A percentile compares a stretch with the other conserved stretches of the same genome.
Evolutionary conservation across 2,888 invertebrate species (phyloP).

Genomic region (Syrista parreyssii): DNA sequence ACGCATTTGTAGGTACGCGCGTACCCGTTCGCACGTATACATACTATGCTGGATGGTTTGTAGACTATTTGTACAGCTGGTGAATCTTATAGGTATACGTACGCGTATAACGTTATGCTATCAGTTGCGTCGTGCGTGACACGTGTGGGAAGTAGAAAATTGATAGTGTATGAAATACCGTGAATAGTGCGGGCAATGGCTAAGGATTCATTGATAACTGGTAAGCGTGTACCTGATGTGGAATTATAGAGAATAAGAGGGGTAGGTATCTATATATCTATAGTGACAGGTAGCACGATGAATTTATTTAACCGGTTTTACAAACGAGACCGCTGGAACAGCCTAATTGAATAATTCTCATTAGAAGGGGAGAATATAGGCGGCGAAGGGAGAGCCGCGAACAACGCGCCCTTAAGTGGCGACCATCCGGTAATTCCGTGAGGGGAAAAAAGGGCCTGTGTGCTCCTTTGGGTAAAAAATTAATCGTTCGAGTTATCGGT

Average conservation of each 20-base stretch:
- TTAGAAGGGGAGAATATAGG: constrained; percentile 2
- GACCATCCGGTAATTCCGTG: neutral
- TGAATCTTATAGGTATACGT: neutral
- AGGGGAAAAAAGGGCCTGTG: neutral
- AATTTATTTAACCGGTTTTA: constrained; percentile 21
- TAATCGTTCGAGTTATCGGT: constrained; percentile 24
- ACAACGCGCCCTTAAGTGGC: neutral
- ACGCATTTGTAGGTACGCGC: neutral
- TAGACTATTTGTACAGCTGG: neutral
- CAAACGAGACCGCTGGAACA: neutral
- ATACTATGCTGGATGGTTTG: neutral
- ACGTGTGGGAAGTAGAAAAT: neutral
- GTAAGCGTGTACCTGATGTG: neutral
- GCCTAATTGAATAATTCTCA: constrained; percentile 29
- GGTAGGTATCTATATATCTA: neutral
- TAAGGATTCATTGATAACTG: neutral
- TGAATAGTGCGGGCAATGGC: neutral
- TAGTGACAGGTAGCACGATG: constrained; percentile 3
- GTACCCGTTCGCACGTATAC: neutral
- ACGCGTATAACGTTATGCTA: neutral
- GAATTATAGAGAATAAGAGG: neutral
- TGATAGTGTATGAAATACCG: neutral
- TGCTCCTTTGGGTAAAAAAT: constrained; percentile 13
- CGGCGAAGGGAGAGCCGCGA: neutral
- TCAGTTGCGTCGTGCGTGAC: neutral